Percentiles rank a stretch among this genome's conserved stretches.
Conservation (phyloP, 1,140 invertebrate species). For the Cotesia chilonis region DNA sequence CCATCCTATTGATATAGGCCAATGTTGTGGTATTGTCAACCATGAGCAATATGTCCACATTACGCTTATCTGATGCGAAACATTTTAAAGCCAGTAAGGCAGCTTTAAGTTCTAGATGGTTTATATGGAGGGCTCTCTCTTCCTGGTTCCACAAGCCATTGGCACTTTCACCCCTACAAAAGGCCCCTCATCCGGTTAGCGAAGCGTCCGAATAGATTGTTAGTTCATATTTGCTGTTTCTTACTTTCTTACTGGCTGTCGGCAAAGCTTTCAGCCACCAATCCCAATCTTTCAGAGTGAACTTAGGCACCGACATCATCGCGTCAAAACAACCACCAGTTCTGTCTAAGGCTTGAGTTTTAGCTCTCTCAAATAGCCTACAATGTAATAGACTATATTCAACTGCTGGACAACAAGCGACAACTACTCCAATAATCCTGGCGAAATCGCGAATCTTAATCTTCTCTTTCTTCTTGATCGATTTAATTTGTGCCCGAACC, state of each 20-base stretch:
- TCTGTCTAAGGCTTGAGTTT: conserved; percentile 5
- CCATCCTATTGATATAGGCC: too few relatives aligned
- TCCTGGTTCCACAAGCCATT: too few relatives aligned
- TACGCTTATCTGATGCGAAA: too few relatives aligned
- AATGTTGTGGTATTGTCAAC: too few relatives aligned
- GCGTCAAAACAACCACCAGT: conserved; percentile 1
- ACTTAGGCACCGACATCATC: too few relatives aligned
- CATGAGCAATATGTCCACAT: too few relatives aligned
- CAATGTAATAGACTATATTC: conserved; percentile 39
- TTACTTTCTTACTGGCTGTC: conserved; percentile 30
- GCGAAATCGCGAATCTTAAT: too few relatives aligned
- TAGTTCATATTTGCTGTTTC: conserved; percentile 32
- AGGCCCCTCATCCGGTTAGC: conserved; percentile 48
- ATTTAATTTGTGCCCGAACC: too few relatives aligned
- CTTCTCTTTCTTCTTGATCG: conserved; percentile 21
- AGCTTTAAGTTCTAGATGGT: too few relatives aligned
- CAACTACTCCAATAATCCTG: conserved; percentile 26
- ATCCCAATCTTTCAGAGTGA: conserved; percentile 38
- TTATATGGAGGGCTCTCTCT: too few relatives aligned
- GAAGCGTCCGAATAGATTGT: conserved; percentile 54
- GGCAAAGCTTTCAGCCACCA: conserved; percentile 51
- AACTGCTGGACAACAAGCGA: conserved; percentile 38
- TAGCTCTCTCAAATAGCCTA: conserved; percentile 36
- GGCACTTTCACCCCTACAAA: conserved; percentile 41
- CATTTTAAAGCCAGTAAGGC: too few relatives aligned